Evolutionary conservation across 1,140 invertebrate species (phyloP).

Genomic region (Micrasema longulum): DNA sequence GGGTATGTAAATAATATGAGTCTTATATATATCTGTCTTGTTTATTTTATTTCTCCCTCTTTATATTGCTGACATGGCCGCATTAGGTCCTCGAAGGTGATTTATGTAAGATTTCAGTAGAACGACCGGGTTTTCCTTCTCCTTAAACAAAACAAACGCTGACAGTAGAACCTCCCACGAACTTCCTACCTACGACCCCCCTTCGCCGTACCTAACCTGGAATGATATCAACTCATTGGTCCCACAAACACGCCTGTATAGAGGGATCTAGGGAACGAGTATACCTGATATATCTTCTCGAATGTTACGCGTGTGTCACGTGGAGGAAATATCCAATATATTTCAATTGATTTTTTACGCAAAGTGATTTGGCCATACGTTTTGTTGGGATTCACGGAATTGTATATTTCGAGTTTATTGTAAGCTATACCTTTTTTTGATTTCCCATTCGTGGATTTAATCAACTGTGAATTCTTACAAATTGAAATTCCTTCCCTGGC

Average conservation of each 20-base stretch:
- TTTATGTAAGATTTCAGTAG: slow-evolving; percentile 53
- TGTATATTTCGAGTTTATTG: too few relatives aligned
- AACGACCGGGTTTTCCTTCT: slow-evolving; percentile 53
- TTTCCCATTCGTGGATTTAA: too few relatives aligned
- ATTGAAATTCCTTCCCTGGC: too few relatives aligned
- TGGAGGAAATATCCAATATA: slow-evolving; percentile 1
- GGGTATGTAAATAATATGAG: too few relatives aligned
- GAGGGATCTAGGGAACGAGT: too few relatives aligned
- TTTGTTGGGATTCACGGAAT: too few relatives aligned
- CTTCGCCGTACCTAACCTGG: slow-evolving; percentile 23
- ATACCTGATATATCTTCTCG: neutral
- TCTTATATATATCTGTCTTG: too few relatives aligned
- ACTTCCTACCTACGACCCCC: neutral
- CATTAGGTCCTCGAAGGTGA: slow-evolving; percentile 48
- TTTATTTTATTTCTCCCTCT: too few relatives aligned
- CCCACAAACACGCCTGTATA: too few relatives aligned
- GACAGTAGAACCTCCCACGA: slow-evolving; percentile 27
- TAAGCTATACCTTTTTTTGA: too few relatives aligned
- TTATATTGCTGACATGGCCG: too few relatives aligned
- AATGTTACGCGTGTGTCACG: neutral
- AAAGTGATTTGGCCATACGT: slow-evolving; percentile 4
- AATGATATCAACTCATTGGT: slow-evolving; percentile 45
- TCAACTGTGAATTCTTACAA: too few relatives aligned
- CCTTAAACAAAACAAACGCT: slow-evolving; percentile 49
- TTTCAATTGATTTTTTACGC: neutral